A percentile compares a stretch with the other conserved stretches of the same genome.
Conservation (phyloP, 2,113 vertebrate genomes). For the Emydocephalus ijimae region DNA sequence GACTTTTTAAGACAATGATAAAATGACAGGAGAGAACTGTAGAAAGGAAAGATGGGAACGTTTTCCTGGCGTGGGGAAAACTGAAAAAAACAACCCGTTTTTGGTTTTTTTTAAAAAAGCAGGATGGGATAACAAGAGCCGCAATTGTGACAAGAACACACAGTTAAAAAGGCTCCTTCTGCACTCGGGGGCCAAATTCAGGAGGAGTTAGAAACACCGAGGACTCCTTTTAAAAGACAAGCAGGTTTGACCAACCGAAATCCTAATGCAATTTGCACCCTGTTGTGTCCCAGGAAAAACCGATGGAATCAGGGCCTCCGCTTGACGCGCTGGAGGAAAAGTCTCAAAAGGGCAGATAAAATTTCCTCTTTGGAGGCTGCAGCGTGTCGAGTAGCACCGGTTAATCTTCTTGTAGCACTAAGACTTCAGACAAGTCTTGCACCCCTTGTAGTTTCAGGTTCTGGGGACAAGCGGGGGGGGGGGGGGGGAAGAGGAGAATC, state of each 20-base stretch:
- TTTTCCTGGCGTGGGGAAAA: not conserved
- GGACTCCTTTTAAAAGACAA: not conserved
- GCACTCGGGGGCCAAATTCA: not conserved
- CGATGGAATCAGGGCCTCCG: not conserved
- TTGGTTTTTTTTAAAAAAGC: too few species aligned
- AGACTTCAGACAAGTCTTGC: constrained; percentile 70
- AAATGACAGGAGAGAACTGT: not conserved
- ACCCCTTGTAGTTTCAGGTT: constrained; percentile 68
- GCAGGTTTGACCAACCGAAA: not conserved
- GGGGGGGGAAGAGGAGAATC: not conserved
- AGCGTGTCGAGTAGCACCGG: fast-evolving
- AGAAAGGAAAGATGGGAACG: not conserved
- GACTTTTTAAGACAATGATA: not conserved
- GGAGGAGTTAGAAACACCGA: too few species aligned
- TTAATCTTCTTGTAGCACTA: constrained; percentile 60
- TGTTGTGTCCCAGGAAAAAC: not conserved
- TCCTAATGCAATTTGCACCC: fast-evolving
- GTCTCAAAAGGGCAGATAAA: not conserved
- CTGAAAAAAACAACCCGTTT: too few species aligned
- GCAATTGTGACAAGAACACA: not conserved
- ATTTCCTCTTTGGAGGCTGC: not conserved
- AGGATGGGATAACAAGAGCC: not conserved
- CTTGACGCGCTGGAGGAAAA: not conserved
- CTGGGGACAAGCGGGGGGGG: constrained; percentile 41
- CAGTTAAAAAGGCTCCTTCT: too few species aligned